Conservation (phyloP, 2,888 invertebrate species). For the Sarcophaga carnaria region DNA sequence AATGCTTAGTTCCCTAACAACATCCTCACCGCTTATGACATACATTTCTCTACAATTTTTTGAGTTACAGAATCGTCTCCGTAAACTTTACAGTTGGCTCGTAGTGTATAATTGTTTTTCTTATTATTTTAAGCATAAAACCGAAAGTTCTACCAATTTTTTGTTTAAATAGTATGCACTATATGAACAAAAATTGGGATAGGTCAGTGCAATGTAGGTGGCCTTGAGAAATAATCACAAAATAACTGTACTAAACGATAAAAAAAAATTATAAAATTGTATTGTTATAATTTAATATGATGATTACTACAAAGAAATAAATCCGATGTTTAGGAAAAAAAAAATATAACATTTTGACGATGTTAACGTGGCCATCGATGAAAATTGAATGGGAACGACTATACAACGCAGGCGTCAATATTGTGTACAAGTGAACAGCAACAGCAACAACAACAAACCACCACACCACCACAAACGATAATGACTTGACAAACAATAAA, state of each 20-base stretch:
- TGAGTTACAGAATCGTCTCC: no score
- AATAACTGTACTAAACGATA: not conserved
- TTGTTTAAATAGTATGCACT: no score
- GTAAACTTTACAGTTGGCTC: no score
- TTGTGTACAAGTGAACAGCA: not conserved
- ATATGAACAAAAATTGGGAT: conserved; percentile 10
- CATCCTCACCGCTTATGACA: no score
- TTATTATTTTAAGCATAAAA: no score
- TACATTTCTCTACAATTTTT: no score
- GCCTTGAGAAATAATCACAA: conserved; percentile 17
- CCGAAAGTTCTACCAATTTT: no score
- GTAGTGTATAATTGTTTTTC: no score
- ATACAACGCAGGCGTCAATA: conserved; percentile 19
- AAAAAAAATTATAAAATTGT: not conserved
- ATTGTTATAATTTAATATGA: not conserved
- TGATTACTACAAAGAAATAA: not conserved
- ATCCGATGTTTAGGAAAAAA: not conserved
- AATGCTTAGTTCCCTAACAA: no score
- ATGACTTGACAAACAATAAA: no score
- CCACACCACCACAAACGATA: no score
- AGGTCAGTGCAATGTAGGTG: conserved; percentile 17
- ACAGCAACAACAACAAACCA: not conserved
- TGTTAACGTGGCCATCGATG: conserved; percentile 7
- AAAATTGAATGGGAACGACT: not conserved
- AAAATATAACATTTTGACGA: conserved; percentile 27